phyloP scores from a whole-genome alignment of 2,797 vertebrate genomes.

The Dipus sagitta region DNA sequence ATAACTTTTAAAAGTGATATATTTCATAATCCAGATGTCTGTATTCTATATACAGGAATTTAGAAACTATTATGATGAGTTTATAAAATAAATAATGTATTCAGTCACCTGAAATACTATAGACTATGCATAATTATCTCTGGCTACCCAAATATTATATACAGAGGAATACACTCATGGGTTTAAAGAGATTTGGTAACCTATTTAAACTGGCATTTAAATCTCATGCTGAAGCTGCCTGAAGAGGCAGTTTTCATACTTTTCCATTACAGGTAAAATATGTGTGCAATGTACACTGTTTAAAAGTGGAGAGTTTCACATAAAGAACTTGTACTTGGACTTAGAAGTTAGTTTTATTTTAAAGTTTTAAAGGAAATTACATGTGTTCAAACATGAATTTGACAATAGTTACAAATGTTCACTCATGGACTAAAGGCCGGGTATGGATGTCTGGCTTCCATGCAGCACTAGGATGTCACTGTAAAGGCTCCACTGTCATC shows the following conservation, averaged over 20 bases:
- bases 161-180: no score
- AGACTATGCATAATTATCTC: no score
- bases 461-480: neutral
- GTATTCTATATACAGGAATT: neutral
- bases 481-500: neutral
- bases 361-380: neutral
- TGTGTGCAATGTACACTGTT: neutral
- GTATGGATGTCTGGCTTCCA: neutral
- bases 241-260: neutral
- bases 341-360: neutral
- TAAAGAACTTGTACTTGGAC: neutral
- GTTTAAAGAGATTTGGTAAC: neutral
- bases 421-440: neutral
- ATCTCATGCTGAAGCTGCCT: neutral
- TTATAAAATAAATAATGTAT: no score
- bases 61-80: neutral
- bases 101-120: neutral
- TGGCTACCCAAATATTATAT: no score
- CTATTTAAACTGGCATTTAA: no score
- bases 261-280: neutral
- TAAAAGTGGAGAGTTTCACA: neutral
- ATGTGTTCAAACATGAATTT: neutral
- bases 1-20: neutral
- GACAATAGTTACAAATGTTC: neutral
- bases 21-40: neutral